Conservation (phyloP, 2,888 invertebrate genomes). For the Pelosia muscerda region DNA sequence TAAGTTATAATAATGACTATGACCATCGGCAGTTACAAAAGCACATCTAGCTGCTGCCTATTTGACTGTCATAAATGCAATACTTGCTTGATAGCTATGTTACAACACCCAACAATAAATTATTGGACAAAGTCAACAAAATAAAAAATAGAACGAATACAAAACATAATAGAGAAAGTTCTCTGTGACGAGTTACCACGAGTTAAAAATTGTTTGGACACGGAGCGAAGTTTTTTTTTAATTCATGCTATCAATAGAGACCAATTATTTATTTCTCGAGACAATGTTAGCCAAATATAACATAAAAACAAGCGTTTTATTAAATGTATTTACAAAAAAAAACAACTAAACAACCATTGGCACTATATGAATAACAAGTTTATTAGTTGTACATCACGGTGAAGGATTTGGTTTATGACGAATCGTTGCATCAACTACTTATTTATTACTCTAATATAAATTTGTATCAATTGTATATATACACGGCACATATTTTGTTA, state of each 20-base stretch:
- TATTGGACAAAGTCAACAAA: neutral
- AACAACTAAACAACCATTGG: constrained; percentile 70
- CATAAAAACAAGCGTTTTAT: constrained; percentile 25
- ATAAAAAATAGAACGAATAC: neutral
- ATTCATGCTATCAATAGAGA: constrained; percentile 14
- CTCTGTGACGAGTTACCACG: neutral
- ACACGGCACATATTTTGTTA: constrained; percentile 83
- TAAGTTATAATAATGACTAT: neutral
- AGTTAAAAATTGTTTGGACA: neutral
- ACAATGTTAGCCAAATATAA: constrained; percentile 9
- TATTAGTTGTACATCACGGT: constrained; percentile 81
- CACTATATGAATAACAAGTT: constrained; percentile 71
- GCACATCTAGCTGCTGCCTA: neutral
- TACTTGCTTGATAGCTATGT: neutral
- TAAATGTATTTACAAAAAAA: constrained; percentile 57
- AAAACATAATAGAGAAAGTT: constrained; percentile 8
- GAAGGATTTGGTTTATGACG: constrained; percentile 77
- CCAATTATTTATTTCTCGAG: constrained; percentile 8
- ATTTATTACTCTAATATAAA: constrained; percentile 57
- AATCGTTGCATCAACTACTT: constrained; percentile 58
- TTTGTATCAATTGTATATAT: constrained; percentile 82
- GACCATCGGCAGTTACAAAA: neutral
- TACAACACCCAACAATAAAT: constrained; percentile 4
- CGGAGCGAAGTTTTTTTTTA: neutral
- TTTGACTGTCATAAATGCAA: constrained; percentile 6